phyloP scores from a whole-genome alignment of 2,113 vertebrate genomes.

The Stegostoma tigrinum region DNA sequence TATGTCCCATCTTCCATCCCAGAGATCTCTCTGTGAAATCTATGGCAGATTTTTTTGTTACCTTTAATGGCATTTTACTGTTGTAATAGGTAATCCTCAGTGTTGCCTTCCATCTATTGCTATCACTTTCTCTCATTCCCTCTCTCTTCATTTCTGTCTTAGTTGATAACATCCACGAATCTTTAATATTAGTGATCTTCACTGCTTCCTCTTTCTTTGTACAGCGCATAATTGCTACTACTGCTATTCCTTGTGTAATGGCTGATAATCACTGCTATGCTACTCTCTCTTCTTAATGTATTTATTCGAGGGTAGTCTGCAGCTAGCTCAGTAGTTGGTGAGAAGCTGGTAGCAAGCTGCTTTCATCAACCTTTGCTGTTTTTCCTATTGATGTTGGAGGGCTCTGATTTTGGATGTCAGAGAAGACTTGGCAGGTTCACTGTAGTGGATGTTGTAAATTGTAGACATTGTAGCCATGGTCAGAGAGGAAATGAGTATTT shows the following conservation, averaged over 20 bases:
- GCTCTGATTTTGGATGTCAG: neutral
- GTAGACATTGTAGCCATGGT: neutral
- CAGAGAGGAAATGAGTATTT: neutral
- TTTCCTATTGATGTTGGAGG: neutral
- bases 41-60: neutral
- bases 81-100: neutral
- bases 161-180: neutral
- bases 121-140: neutral
- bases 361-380: neutral
- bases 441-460: neutral
- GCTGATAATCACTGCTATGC: neutral
- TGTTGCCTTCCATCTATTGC: neutral
- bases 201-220: neutral
- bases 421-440: neutral
- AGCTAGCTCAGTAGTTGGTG: neutral
- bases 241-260: neutral
- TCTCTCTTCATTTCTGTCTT: neutral
- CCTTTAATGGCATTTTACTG: neutral
- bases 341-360: neutral
- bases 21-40: neutral
- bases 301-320: neutral
- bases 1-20: neutral
- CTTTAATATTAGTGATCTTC: neutral
- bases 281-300: neutral
- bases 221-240: neutral